Conservation (phyloP, 2,888 invertebrate species). For the Drosophila acutilabella region DNA sequence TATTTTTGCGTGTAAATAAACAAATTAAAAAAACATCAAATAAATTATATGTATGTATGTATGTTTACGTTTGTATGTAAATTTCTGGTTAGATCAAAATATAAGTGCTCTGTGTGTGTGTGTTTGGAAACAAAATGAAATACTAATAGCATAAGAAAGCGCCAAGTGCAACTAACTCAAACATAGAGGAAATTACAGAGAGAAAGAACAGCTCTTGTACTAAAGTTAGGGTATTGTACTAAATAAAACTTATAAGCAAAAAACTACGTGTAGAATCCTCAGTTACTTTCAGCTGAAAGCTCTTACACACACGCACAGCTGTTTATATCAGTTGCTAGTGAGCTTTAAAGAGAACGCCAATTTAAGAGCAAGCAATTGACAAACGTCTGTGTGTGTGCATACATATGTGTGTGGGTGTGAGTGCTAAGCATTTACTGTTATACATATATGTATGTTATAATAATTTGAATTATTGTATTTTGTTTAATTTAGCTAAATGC, state of each 20-base stretch:
- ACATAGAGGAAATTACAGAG: constrained; percentile 1
- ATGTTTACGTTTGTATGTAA: constrained; percentile 10
- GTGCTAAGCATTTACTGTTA: constrained; percentile 54
- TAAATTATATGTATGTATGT: constrained; percentile 60
- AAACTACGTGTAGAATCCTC: constrained; percentile 39
- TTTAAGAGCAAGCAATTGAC: constrained; percentile 12
- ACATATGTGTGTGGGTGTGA: constrained; percentile 23
- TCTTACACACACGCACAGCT: constrained; percentile 17
- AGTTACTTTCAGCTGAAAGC: constrained; percentile 38
- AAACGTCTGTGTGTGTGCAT: constrained; percentile 13
- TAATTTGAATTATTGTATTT: constrained; percentile 60
- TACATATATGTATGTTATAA: constrained; percentile 44
- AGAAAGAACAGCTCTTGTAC: constrained; percentile 21
- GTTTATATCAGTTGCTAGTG: background rate
- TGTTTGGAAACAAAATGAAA: constrained; percentile 31
- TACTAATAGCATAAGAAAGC: constrained; percentile 38
- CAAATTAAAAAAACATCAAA: constrained; percentile 72
- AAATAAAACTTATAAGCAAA: constrained; percentile 47
- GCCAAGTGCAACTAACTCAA: constrained; percentile 15
- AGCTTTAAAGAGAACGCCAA: constrained; percentile 10
- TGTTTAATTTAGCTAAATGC: constrained; percentile 72
- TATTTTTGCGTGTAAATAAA: constrained; percentile 71
- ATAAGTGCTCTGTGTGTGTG: constrained; percentile 36
- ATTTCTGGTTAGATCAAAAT: constrained; percentile 32
- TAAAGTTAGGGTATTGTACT: constrained; percentile 7